Conservation (phyloP, 2,113 vertebrate species). For the Pogonocichla stellata region DNA sequence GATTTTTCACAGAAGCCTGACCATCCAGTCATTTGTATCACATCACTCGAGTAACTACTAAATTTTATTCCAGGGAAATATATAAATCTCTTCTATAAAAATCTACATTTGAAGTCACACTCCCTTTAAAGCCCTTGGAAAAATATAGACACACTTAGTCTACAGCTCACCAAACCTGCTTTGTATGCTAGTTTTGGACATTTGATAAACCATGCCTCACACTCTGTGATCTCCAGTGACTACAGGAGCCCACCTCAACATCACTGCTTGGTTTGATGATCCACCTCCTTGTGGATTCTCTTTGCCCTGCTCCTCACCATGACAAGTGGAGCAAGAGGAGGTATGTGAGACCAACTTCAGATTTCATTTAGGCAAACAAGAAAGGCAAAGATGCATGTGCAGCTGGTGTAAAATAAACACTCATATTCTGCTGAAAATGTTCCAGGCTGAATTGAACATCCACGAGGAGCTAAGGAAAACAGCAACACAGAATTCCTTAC, state of each 20-base stretch:
- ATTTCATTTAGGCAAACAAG: not conserved
- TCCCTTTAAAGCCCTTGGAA: not conserved
- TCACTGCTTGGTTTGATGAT: not conserved
- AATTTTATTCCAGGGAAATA: not conserved
- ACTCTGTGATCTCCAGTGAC: not conserved
- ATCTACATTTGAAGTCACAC: not conserved
- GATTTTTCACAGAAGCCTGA: not conserved
- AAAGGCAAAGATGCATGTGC: not conserved
- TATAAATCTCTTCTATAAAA: not conserved
- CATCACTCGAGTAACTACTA: not conserved
- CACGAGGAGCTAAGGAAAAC: not conserved
- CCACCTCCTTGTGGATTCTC: not conserved
- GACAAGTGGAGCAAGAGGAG: not conserved
- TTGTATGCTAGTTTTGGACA: not conserved
- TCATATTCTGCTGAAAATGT: not conserved
- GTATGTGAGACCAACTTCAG: not conserved
- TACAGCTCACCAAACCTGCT: not conserved
- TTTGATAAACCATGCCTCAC: not conserved
- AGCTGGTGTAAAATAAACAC: slow-evolving; percentile 22
- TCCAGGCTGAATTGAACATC: not conserved
- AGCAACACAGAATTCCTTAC: not conserved
- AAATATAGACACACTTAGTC: not conserved
- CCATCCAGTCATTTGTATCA: not conserved
- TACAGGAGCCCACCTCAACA: not conserved
- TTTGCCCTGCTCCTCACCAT: not conserved